Evolutionary conservation across 2,797 vertebrate genomes (phyloP), one percentile per base, ranked within the genome.

Genomic region (Halcyon chelicuti): DNA sequence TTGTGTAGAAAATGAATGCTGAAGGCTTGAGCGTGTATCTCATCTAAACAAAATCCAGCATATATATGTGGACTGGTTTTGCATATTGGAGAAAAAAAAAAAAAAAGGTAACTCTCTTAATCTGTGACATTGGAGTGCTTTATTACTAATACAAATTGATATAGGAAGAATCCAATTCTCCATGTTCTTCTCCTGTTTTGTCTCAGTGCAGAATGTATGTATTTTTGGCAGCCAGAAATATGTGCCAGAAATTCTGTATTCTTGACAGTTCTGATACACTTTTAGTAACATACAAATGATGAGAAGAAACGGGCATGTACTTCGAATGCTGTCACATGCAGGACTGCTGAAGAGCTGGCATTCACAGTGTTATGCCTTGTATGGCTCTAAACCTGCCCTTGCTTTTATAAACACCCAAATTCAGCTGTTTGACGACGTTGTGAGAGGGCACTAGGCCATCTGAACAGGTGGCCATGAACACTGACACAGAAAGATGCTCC

Each of bases 401-500:
- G 55, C 29, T 91, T 88, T 77, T 35, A n/a, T 11, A 62, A 80
- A 16, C 26, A 37, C 42, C 21, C 68, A 18, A 95, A 83, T 85
- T 49, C 92, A 84, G 77, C 78, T 95, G 87, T 84, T 54, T 88
- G 80, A 90, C 71, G 71, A 94, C 3, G 1, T 5, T 79, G 63
- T 2, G 14, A 72, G 68, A 93, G 96, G 95, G 94, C 92, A 96
- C 74, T 96, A 93, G 96, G 94, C 81, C 93, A 96, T 78, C 61
- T 60, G 86, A 95, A 77, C 89, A 96, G 94, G 93, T 96, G 95
- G 63, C 68, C 47, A 18, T 5, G 49, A 86, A 70, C 73, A 74
- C 5, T 94, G 90, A 88, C 88, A 94, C 82, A 93, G 83, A 97
- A 94, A 88, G 94, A 91, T 81, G 79, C 70, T 93, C 66, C 85